Base-by-base conservation (phyloP, 2,113 vertebrate genomes). In the Nothoprocta pentlandii region DNA sequence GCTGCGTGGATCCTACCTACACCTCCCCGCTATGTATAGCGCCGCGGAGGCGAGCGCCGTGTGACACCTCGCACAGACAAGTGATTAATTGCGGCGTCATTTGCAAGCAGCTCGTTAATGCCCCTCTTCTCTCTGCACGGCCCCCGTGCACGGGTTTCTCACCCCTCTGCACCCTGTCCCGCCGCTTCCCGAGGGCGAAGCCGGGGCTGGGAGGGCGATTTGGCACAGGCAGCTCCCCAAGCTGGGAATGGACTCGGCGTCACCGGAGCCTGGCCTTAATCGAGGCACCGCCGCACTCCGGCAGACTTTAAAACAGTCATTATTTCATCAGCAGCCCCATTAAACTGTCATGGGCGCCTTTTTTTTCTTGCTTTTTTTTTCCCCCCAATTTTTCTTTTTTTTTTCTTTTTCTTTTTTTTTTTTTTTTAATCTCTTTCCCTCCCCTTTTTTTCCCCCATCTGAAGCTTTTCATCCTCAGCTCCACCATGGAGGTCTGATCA, bases 301-400 rank as follows among this genome's bases (percentile, higher is more conserved):
- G 83, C 87, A 93, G 95, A 79, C 89, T 87, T 80, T 36, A 91
- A 95, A 95, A 78, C 58, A 59, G 56, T 91, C 94, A 92, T 94
- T 95, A 94, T 91, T 95, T 74, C 90, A 94, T 95, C 94, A 96
- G 83, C 85, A 6, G 77, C 23, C 51, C 87, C 78, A 95, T 96
- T 94, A 96, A 95, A 76, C 87, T 95, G 94, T 96, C 94, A 95
- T 46, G 20, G 10, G 49, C 71, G 49, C 20, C 22, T 49, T 49
- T 89, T 74, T 83, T 75, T 39, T 47, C 30, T 30, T 16, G 13
- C 53, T 28, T 14, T 28, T 14, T 54, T 54, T 8, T 30, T 16
- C 9, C 10, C 21, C 10, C 67, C 36, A 39, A 8, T 39, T 39
- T 41, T 41, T 47, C 51, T 77, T 7, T 4, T 8, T 5, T 68